Percentiles rank a stretch among this genome's conserved stretches.
Conservation (phyloP, 2,797 vertebrate species). For the Sebastes kiyomatsui region DNA sequence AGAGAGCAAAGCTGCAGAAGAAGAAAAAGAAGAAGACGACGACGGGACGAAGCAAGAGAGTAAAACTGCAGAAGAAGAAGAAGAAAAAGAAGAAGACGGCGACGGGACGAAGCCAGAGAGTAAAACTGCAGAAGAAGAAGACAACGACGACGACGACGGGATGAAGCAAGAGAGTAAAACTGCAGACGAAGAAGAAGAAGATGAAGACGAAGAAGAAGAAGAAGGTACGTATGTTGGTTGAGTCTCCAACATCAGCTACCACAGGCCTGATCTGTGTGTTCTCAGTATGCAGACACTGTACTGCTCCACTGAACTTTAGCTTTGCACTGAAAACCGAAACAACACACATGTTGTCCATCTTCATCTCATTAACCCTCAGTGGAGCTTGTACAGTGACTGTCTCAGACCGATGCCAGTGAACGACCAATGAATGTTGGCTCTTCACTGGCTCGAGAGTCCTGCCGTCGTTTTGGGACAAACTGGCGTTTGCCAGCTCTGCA, state of each 20-base stretch:
- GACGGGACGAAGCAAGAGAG: background rate
- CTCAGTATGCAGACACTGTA: conserved; percentile 40
- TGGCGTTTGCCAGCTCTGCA: conserved; percentile 26
- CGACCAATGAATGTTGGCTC: conserved; percentile 60
- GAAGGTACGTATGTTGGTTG: conserved; percentile 53
- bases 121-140: background rate
- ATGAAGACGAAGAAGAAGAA: background rate
- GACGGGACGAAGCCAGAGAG: conserved; percentile 75
- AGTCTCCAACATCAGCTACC: conserved; percentile 14
- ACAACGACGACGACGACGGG: background rate
- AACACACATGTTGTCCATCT: background rate
- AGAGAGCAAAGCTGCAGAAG: conserved; percentile 57
- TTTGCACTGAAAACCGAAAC: conserved; percentile 4
- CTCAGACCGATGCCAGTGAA: conserved; percentile 55
- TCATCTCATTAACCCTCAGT: conserved; percentile 39
- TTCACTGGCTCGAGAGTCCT: conserved; percentile 62
- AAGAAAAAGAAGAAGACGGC: background rate
- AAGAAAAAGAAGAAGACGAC: conserved; percentile 23
- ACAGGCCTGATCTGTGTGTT: conserved; percentile 49
- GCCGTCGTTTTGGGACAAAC: conserved; percentile 45
- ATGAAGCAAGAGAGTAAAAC: conserved; percentile 61
- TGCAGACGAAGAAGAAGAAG: background rate
- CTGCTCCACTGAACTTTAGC: conserved; percentile 53
- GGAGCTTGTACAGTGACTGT: conserved; percentile 60
- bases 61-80: background rate